Conservation (phyloP, 2,888 invertebrate species). For the Mellilla xanthometata region DNA sequence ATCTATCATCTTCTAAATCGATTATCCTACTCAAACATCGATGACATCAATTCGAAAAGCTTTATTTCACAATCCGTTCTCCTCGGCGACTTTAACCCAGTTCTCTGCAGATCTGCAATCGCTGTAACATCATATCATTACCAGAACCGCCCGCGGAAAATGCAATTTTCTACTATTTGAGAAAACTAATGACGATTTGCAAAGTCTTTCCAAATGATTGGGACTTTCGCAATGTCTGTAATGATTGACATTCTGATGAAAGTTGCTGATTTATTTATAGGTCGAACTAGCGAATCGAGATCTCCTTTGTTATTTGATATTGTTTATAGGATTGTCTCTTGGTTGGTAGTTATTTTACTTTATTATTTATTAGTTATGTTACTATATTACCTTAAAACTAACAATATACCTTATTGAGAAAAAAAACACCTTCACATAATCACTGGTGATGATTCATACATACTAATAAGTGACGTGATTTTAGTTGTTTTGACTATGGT, state of each 20-base stretch:
- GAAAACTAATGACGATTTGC: slow-evolving; percentile 31
- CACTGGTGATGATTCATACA: too few species aligned
- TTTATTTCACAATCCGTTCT: slow-evolving; percentile 1
- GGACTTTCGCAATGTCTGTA: slow-evolving; percentile 12
- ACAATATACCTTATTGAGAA: too few species aligned
- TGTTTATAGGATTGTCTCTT: too few species aligned
- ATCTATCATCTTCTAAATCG: too few species aligned
- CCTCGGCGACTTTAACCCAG: slow-evolving; percentile 20
- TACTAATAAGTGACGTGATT: too few species aligned
- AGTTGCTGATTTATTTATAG: slow-evolving; percentile 3
- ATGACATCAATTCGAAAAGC: slow-evolving; percentile 7
- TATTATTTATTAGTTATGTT: too few species aligned
- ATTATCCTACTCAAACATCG: slow-evolving; percentile 14
- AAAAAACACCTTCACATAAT: too few species aligned
- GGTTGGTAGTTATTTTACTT: too few species aligned
- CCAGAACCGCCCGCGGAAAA: slow-evolving; percentile 46
- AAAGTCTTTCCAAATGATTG: slow-evolving; percentile 17
- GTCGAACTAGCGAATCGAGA: too few species aligned
- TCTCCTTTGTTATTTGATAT: too few species aligned
- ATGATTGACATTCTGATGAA: slow-evolving; percentile 11
- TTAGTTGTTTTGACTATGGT: too few species aligned
- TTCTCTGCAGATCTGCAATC: slow-evolving; percentile 9
- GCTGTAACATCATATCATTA: slow-evolving; percentile 33
- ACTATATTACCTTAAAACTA: too few species aligned
- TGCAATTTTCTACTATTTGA: slow-evolving; percentile 39